Conservation (phyloP, 2,113 vertebrate species). For the Polyodon spathula region DNA sequence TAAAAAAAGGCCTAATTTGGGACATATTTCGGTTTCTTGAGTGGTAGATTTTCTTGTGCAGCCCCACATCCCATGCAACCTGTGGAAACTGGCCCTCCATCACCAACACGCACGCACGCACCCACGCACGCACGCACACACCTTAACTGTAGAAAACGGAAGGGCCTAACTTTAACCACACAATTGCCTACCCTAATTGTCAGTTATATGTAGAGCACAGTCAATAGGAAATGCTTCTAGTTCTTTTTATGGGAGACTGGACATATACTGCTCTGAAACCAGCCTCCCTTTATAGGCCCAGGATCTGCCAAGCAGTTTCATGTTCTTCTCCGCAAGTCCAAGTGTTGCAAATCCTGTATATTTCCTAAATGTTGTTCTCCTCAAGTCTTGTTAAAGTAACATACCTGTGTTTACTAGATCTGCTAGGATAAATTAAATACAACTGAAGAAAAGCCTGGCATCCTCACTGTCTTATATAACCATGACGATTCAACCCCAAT, state of each 20-base stretch:
- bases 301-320: background rate
- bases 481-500: background rate
- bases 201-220: background rate
- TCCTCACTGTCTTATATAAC: background rate
- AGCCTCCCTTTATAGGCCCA: conserved; percentile 1
- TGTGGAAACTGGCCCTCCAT: too few species aligned
- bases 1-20: too few species aligned
- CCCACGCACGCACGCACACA: too few species aligned
- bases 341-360: background rate
- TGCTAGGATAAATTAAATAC: conserved; percentile 9
- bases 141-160: too few species aligned
- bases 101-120: too few species aligned
- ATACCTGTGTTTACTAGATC: conserved; percentile 40
- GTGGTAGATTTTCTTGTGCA: too few species aligned
- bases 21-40: too few species aligned
- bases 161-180: too few species aligned
- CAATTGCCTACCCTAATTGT: conserved; percentile 7
- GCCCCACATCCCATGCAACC: too few species aligned
- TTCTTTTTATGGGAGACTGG: background rate
- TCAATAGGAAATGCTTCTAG: conserved; percentile 17
- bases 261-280: background rate
- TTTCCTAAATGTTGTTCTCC: conserved; percentile 27
- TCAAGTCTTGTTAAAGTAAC: conserved; percentile 48
- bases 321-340: background rate
- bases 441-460: background rate